phyloP scores from a whole-genome alignment of 2,113 vertebrate species.

The Accipiter cooperii region DNA sequence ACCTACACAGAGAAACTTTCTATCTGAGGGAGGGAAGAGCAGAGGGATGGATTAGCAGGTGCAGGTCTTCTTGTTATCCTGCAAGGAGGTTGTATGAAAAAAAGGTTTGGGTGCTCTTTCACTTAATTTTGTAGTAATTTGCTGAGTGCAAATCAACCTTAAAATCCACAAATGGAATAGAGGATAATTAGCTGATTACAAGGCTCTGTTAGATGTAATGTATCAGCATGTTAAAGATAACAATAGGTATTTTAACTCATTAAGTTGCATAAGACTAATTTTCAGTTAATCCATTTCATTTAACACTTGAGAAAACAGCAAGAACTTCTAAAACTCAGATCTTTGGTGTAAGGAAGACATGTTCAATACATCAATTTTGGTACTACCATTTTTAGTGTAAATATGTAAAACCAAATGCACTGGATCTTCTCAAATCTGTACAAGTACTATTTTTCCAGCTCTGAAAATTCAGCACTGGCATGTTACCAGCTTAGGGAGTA shows the following conservation, averaged over 20 bases:
- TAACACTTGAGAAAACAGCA: neutral
- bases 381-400: too few species aligned
- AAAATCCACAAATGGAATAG: neutral
- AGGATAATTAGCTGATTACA: neutral
- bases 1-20: too few species aligned
- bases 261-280: neutral
- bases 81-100: neutral
- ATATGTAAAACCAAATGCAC: neutral
- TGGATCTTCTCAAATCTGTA: neutral
- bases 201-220: neutral
- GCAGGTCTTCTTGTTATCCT: neutral
- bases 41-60: neutral
- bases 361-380: neutral
- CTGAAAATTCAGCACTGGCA: neutral
- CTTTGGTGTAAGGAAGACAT: fast-evolving
- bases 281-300: neutral
- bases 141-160: neutral
- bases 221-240: neutral
- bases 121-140: neutral
- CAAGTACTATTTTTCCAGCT: neutral
- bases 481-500: neutral
- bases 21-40: neutral
- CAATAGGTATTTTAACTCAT: neutral
- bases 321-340: neutral
- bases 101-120: neutral